A percentile compares a stretch with the other conserved stretches of the same genome.
phyloP scores from a whole-genome alignment of 2,113 vertebrate species.

The Lichenostomus cassidix region DNA sequence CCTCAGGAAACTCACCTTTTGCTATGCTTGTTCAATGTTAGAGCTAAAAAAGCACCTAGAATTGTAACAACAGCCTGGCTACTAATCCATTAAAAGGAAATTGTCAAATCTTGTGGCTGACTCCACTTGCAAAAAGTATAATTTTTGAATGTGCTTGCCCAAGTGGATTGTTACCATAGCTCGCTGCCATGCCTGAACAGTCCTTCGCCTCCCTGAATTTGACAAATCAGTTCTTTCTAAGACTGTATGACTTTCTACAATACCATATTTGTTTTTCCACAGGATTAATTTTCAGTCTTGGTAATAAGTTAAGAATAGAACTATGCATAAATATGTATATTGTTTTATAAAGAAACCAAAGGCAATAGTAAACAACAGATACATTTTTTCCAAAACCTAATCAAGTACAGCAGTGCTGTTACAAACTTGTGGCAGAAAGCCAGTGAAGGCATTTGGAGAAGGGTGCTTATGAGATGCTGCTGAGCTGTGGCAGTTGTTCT shows the following conservation, averaged over 20 bases:
- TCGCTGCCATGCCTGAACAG: neutral
- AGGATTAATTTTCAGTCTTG: neutral
- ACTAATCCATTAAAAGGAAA: neutral
- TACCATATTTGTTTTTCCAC: neutral
- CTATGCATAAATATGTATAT: neutral
- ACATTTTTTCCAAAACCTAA: neutral
- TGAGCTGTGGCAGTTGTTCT: neutral
- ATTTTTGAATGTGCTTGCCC: neutral
- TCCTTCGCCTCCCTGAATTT: neutral
- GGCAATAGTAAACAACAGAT: neutral
- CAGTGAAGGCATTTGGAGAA: neutral
- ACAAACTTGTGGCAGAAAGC: neutral
- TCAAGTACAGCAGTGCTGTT: neutral
- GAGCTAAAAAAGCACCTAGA: neutral
- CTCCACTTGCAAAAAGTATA: neutral
- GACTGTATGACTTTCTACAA: conserved; percentile 15
- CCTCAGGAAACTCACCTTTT: neutral
- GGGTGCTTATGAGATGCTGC: neutral
- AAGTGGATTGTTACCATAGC: conserved; percentile 1
- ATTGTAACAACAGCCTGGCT: neutral
- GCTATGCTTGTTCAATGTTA: neutral
- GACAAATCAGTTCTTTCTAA: conserved; percentile 1
- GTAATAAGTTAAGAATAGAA: neutral
- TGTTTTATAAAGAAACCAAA: neutral
- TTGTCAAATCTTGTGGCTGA: neutral